These are phyloP conservation scores for Amazona vittata DNA, from an alignment of 2,113 vertebrate species.

Conservation along the genomic window DNA sequence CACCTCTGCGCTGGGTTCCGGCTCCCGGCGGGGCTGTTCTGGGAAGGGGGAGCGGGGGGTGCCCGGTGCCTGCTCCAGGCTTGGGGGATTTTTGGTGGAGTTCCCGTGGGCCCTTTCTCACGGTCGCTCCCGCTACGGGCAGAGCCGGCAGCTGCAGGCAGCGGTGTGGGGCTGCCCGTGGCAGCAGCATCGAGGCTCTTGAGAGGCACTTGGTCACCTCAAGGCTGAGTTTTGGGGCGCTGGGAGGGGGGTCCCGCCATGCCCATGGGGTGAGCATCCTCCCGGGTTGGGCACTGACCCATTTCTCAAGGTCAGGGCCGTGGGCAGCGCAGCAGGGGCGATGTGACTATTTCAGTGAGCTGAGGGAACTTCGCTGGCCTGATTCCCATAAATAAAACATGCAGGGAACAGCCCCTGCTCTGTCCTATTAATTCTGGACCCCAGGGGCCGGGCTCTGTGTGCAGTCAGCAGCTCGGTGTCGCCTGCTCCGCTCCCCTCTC, in stretches of 20 bases:
- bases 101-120: conserved; percentile 27
- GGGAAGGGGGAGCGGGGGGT: background rate
- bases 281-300: background rate
- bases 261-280: background rate
- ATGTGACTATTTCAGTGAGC: conserved; percentile 29
- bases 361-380: conserved; percentile 60
- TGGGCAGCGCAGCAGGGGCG: conserved; percentile 25
- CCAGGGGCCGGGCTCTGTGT: conserved; percentile 44
- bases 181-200: background rate
- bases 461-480: background rate
- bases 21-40: accelerated
- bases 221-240: background rate
- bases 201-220: background rate
- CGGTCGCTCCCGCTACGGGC: background rate
- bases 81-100: conserved; percentile 47
- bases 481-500: background rate
- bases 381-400: conserved; percentile 72
- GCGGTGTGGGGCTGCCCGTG: background rate
- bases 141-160: background rate
- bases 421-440: conserved; percentile 67
- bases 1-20: accelerated
- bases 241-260: background rate
- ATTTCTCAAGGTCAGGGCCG: conserved; percentile 46
- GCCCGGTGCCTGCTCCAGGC: background rate
- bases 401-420: conserved; percentile 65